phyloP scores from a whole-genome alignment of 2,888 invertebrate genomes.

The Gymnoscelis rufifasciata region DNA sequence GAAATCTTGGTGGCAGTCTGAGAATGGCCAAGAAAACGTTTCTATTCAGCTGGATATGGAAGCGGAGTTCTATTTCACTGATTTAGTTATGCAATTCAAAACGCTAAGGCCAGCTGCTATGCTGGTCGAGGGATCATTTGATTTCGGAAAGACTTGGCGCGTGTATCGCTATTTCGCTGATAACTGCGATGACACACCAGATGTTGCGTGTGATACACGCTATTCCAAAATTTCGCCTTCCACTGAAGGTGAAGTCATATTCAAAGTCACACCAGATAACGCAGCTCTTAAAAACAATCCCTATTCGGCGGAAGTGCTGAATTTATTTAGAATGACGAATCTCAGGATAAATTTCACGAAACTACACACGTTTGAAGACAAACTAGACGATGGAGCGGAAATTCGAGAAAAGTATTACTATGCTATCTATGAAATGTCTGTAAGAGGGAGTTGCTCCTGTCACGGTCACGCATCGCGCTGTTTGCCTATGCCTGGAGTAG shows the following conservation, averaged over 20 bases:
- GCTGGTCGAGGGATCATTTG: conserved; percentile 97
- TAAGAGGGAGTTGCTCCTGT: conserved; percentile 98
- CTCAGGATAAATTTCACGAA: conserved; percentile 96
- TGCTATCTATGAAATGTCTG: conserved; percentile 97
- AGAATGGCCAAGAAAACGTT: conserved; percentile 97
- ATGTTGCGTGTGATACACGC: conserved; percentile 96
- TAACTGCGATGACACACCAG: conserved; percentile 95
- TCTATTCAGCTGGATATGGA: conserved; percentile 95
- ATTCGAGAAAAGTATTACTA: conserved; percentile 99
- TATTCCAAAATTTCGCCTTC: conserved; percentile 98
- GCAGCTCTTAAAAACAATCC: conserved; percentile 88
- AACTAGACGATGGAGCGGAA: conserved; percentile 93
- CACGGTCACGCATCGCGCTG: conserved; percentile 98
- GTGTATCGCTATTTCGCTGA: conserved; percentile 98
- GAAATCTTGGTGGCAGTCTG: conserved; percentile 99
- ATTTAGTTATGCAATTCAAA: conserved; percentile 98
- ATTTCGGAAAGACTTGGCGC: conserved; percentile 97
- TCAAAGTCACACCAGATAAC: conserved; percentile 93
- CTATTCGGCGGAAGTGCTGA: conserved; percentile 96
- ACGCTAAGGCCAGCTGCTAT: conserved; percentile 99
- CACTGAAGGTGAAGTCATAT: conserved; percentile 97
- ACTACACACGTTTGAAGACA: conserved; percentile 96
- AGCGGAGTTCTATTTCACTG: conserved; percentile 99
- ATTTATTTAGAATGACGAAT: conserved; percentile 97
- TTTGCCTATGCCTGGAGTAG: conserved; percentile 86